Base-by-base conservation (phyloP, 2,797 vertebrate species). In the Onychomys torridus region DNA sequence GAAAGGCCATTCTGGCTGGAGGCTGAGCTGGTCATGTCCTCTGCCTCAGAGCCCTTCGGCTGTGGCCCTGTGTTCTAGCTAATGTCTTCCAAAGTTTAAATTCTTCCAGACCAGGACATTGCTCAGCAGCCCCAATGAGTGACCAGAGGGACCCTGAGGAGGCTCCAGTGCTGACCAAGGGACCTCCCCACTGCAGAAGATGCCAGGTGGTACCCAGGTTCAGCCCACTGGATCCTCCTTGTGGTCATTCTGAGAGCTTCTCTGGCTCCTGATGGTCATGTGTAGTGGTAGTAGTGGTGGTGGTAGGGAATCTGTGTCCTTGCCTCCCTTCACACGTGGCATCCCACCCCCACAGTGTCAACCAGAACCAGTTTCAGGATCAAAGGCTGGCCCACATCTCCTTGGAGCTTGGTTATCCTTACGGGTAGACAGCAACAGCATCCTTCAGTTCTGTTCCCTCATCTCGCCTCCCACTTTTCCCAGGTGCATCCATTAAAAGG, bases 21-120 rank as follows among this genome's bases (percentile, higher is more conserved):
- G 57, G 69, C 92, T 0, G 0, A 59, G n/a, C 1, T 0, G 43
- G 49, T 34, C 91, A 0, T 0, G 0, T 27, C 84, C 29, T 37
- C 67, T 10, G 17, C 73, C 59, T 65, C 5, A 2, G 16, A 37
- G 69, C 52, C 19, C 63, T 71, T 75, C 46, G 0, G 0, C 59
- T 0, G 0, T 2, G n/a, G 19, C 59, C 55, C 32, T 13, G 29
- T 46, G 29, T 13, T 57, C 59, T 25, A 29, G 57, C 34, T 89
- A n/a, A 1, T 61, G 5, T 77, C 75, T 89, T 57, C 65, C 12
- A 5, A 40, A n/a, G 46, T 40, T 2, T 25, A 21, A 69, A 40
- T 73, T 77, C 87, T 81, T 93, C 86, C 12, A 5, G 0, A 1
- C 37, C 49, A 23, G 37, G 40, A 73, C 37, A 19, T 69, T 25